Evolutionary conservation across 2,888 invertebrate species (phyloP).

Genomic region (Apotomis turbidana): DNA sequence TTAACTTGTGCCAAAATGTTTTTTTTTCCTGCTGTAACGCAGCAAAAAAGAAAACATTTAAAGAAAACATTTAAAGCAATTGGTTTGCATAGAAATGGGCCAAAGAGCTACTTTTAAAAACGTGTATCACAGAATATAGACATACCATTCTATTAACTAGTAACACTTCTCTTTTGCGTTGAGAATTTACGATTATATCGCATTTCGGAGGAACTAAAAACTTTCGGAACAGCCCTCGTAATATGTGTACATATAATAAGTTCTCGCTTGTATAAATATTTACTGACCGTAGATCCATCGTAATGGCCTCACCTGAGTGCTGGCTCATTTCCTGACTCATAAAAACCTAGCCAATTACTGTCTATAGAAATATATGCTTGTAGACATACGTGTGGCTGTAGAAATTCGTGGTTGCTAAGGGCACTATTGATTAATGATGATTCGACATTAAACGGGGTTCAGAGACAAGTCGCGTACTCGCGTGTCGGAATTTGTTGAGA

Average conservation of each 20-base stretch:
- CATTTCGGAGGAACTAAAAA: neutral
- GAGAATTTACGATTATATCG: too few relatives aligned
- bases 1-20: too few relatives aligned
- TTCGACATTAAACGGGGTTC: constrained; percentile 5
- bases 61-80: too few relatives aligned
- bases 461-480: neutral
- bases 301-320: constrained; percentile 6
- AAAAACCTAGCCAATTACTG: constrained; percentile 6
- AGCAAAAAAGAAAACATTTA: too few relatives aligned
- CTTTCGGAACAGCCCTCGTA: neutral
- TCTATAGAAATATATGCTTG: neutral
- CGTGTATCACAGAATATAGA: too few relatives aligned
- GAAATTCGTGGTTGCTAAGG: neutral
- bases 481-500: too few relatives aligned
- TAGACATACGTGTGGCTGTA: neutral
- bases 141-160: too few relatives aligned
- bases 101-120: too few relatives aligned
- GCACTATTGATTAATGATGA: constrained; percentile 15
- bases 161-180: too few relatives aligned
- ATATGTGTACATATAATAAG: neutral
- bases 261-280: constrained; percentile 28
- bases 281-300: constrained; percentile 1
- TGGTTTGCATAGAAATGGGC: too few relatives aligned
- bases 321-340: constrained; percentile 15
- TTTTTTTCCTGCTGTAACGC: too few relatives aligned